Percentiles rank a stretch among this genome's conserved stretches.
Evolutionary conservation across 2,113 vertebrate genomes (phyloP).

Genomic region (Piprites chloris): DNA sequence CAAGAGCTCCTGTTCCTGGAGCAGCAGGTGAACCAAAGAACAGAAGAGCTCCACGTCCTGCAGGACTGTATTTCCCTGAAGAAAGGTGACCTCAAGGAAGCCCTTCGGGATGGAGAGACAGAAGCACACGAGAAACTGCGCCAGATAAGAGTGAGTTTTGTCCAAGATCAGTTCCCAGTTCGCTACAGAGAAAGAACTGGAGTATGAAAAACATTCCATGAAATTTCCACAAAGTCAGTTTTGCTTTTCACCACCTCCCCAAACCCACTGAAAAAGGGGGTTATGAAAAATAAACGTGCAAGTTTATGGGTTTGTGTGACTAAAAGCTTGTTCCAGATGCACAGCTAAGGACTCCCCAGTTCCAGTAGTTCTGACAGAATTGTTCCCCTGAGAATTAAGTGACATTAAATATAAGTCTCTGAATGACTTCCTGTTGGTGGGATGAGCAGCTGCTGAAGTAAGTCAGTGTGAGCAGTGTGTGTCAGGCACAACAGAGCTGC

Average conservation of each 20-base stretch:
- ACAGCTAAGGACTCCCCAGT: neutral
- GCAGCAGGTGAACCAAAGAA: constrained; percentile 64
- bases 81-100: constrained; percentile 71
- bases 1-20: constrained; percentile 74
- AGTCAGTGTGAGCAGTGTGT: neutral
- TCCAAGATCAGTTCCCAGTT: neutral
- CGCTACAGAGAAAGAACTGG: neutral
- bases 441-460: neutral
- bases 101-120: constrained; percentile 73
- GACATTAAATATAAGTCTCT: neutral
- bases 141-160: constrained; percentile 68
- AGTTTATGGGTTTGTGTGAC: neutral
- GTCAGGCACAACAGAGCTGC: neutral
- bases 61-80: constrained; percentile 73
- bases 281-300: neutral
- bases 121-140: constrained; percentile 72
- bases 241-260: neutral
- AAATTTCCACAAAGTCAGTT: neutral
- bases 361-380: neutral
- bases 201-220: neutral
- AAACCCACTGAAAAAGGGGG: neutral
- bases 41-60: constrained; percentile 73
- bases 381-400: neutral
- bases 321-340: neutral
- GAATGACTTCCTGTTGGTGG: neutral